Evolutionary conservation across 2,113 vertebrate species (phyloP), one percentile per base, ranked within the genome.

Genomic region (Rhegmatorhina hoffmannsi): DNA sequence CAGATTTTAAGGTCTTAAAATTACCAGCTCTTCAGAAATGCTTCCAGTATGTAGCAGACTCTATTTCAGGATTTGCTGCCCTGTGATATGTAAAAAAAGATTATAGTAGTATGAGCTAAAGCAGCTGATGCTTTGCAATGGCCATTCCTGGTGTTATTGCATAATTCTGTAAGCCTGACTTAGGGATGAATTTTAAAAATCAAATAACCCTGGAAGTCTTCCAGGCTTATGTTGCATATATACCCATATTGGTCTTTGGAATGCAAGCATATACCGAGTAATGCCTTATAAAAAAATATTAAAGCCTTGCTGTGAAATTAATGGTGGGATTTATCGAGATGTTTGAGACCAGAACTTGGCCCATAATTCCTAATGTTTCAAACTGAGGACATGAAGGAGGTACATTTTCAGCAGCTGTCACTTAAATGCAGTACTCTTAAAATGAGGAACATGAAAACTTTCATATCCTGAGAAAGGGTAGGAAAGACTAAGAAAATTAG

Each of bases 111-210:
- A 5, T 25, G 38, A 89, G 58, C 46, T 66, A 77, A 85, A 91
- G 78, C 68, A 92, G 56, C 24, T 89, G 68, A 73, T 94, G 46
- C 13, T 95, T 91, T 89, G 46, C 40, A 80, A 47, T 44, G 50
- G 55, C 38, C 50, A 28, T 74, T 95, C 31, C 34, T 80, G 59
- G 13, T 80, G 76, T 73, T 82, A 73, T 11, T 69, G 63, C 67
- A n/a, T 83, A 91, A 91, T 83, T 91, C 89, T 3, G 0, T 49
- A 36, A 87, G 63, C 67, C 49, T 74, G 70, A 70, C 29, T 89
- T 94, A 21, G 40, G n/a, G 58, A 82, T 85, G 36, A 82, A 55
- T 84, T 95, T 92, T 69, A 55, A 94, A 91, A 90, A 68, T 83
- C 64, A 90, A 83, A 90, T 88, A 86, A 90, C 29, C 55, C 55